Conservation (phyloP, 2,113 vertebrate species). For the Syngnathoides biaculeatus region DNA sequence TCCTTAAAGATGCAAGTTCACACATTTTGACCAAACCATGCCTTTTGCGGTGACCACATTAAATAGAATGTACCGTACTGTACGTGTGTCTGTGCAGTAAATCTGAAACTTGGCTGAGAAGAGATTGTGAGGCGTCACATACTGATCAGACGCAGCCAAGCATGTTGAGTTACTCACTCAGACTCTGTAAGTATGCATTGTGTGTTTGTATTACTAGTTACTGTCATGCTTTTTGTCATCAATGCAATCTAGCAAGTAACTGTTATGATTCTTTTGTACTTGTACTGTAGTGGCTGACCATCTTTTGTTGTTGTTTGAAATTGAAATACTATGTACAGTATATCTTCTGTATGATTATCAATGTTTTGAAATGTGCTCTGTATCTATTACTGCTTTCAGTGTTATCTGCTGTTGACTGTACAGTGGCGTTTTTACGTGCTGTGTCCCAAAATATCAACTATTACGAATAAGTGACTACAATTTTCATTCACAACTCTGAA, state of each 20-base stretch:
- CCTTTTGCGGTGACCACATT: background rate
- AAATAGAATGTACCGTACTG: background rate
- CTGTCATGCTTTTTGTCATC: slow-evolving; percentile 3
- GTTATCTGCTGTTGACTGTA: slow-evolving; percentile 21
- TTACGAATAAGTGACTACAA: slow-evolving; percentile 18
- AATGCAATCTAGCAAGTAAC: background rate
- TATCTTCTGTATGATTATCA: slow-evolving; percentile 21
- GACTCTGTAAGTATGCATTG: slow-evolving; percentile 2
- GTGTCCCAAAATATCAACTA: slow-evolving; percentile 17
- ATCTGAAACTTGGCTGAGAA: background rate
- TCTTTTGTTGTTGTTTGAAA: slow-evolving; percentile 15
- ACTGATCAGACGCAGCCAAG: slow-evolving; percentile 19
- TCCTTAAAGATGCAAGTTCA: slow-evolving; percentile 5
- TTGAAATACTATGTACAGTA: background rate
- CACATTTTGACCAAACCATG: background rate
- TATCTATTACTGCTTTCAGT: slow-evolving; percentile 24
- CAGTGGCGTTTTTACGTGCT: slow-evolving; percentile 37
- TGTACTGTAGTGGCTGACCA: background rate
- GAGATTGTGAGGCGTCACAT: background rate
- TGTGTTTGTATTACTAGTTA: slow-evolving; percentile 23
- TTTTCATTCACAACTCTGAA: background rate
- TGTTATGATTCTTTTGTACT: background rate
- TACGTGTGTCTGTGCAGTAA: background rate
- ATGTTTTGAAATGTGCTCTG: slow-evolving; percentile 14
- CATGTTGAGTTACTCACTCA: background rate